Evolutionary conservation across 1,140 invertebrate genomes (phyloP).

Genomic region (silkworm (Bombyx mori)): ASM3026992v2 NC_085128.1:15585001-15585500

Average conservation of each 20-base stretch:
- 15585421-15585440: constrained; percentile 6
- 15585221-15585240: background rate
- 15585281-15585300: background rate
- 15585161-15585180: too few relatives aligned
- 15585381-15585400: constrained; percentile 1
- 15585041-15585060: too few relatives aligned
- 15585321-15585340: constrained; percentile 2
- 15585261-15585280: background rate
- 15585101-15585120: too few relatives aligned
- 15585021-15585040: too few relatives aligned
- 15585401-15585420: constrained; percentile 7
- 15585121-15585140: too few relatives aligned
- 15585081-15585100: too few relatives aligned
- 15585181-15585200: too few relatives aligned
- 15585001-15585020: too few relatives aligned
- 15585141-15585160: too few relatives aligned
- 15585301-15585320: constrained; percentile 3
- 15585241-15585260: background rate
- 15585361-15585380: constrained; percentile 7
- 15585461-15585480: constrained; percentile 1
- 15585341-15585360: constrained; percentile 7
- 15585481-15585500: background rate
- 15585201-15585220: too few relatives aligned
- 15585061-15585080: too few relatives aligned
- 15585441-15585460: constrained; percentile 5